A percentile compares a stretch with the other conserved stretches of the same genome.
These are phyloP conservation scores for Helicoverpa armigera DNA, from an alignment of 1,140 invertebrate genomes.

Conservation along the genomic window DNA sequence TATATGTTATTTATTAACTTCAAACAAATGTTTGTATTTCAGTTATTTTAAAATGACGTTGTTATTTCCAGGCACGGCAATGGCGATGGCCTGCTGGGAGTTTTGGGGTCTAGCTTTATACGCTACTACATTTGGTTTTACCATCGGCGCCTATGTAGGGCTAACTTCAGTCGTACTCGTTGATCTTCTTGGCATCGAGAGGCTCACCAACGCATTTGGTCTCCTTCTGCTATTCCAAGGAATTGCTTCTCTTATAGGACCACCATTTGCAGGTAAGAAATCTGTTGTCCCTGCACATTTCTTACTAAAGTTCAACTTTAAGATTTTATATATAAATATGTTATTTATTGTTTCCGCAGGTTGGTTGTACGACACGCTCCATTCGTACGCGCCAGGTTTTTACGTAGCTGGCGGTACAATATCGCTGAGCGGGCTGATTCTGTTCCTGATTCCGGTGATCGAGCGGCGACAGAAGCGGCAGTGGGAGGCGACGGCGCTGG, in stretches of 20 bases:
- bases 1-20: constrained; percentile 19
- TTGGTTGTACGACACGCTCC: constrained; percentile 91
- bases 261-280: constrained; percentile 93
- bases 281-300: not conserved
- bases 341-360: constrained; percentile 87
- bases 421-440: constrained; percentile 94
- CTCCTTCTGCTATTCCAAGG: constrained; percentile 96
- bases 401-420: constrained; percentile 94
- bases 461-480: constrained; percentile 84
- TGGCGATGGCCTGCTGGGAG: constrained; percentile 91
- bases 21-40: not conserved
- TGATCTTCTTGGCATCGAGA: constrained; percentile 94
- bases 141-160: constrained; percentile 97
- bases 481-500: constrained; percentile 67
- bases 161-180: constrained; percentile 96
- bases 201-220: constrained; percentile 97
- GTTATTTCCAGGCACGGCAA: constrained; percentile 90
- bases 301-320: not conserved
- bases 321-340: too few species aligned
- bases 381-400: constrained; percentile 95
- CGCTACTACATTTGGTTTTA: constrained; percentile 94
- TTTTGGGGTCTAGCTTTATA: constrained; percentile 92
- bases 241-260: constrained; percentile 95
- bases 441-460: constrained; percentile 95
- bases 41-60: not conserved